Percentiles rank a stretch among this genome's conserved stretches.
These are phyloP conservation scores for Druon quercuslanigerum DNA, from an alignment of 1,140 invertebrate genomes.

Conservation along the genomic window DNA sequence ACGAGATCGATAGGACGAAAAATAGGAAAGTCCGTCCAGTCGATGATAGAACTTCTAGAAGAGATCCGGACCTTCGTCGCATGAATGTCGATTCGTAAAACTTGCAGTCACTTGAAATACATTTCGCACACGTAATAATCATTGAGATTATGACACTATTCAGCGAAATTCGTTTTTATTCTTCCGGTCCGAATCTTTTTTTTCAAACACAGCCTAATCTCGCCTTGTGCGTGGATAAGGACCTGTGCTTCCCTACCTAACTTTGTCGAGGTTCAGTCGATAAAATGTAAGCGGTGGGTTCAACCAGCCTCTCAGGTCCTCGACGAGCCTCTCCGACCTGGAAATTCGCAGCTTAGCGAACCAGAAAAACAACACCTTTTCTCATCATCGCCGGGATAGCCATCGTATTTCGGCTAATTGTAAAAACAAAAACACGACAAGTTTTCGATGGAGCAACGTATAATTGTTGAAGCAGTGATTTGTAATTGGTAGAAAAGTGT, in stretches of 20 bases:
- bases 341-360: conserved; percentile 12
- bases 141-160: conserved; percentile 6
- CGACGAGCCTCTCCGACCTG: conserved; percentile 29
- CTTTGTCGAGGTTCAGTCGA: conserved; percentile 30
- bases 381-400: not conserved
- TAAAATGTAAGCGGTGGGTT: conserved; percentile 18
- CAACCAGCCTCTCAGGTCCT: conserved; percentile 11
- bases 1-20: conserved; percentile 16
- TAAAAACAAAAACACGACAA: conserved; percentile 7
- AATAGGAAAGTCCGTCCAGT: conserved; percentile 14
- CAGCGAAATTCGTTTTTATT: conserved; percentile 13
- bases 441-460: conserved; percentile 12
- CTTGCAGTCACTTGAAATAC: conserved; percentile 16
- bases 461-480: conserved; percentile 16
- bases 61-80: not conserved
- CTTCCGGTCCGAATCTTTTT: not conserved
- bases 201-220: not conserved
- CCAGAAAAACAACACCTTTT: not conserved
- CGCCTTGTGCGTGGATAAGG: conserved; percentile 4
- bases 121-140: conserved; percentile 20
- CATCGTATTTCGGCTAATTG: not conserved
- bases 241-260: conserved; percentile 23
- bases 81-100: conserved; percentile 10
- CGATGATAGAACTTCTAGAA: conserved; percentile 17
- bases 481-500: conserved; percentile 6